Evolutionary conservation across 2,797 vertebrate species (phyloP).

Genomic region (Nothura maculosa): DNA sequence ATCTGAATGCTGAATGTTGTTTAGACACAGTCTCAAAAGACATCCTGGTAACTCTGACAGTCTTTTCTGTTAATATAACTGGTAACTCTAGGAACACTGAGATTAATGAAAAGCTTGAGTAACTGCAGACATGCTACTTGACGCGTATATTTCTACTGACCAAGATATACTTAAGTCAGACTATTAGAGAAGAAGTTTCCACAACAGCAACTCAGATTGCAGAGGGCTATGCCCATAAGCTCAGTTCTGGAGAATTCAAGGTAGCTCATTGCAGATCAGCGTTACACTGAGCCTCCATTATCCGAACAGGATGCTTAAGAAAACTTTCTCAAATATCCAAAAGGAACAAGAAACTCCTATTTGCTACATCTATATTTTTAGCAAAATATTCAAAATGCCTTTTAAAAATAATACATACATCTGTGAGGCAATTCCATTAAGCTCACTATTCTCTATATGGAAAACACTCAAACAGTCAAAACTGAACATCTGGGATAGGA

Average conservation of each 20-base stretch:
- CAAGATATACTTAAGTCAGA: background rate
- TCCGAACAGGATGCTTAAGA: background rate
- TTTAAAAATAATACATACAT: no score
- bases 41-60: background rate
- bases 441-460: background rate
- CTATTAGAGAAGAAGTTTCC: background rate
- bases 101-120: background rate
- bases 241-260: background rate
- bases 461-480: background rate
- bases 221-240: background rate
- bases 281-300: background rate
- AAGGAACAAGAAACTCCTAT: background rate
- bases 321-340: background rate
- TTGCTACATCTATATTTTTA: background rate
- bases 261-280: background rate
- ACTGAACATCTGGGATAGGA: background rate
- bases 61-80: background rate
- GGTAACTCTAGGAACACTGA: background rate
- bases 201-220: background rate
- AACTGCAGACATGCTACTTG: background rate
- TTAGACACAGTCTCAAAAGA: background rate
- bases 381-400: background rate
- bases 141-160: background rate
- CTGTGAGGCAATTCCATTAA: background rate
- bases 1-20: background rate